These are phyloP conservation scores for Ciona savignyi DNA, from an alignment of 23 tunicate genomes.

Conservation along the genomic window DNA sequence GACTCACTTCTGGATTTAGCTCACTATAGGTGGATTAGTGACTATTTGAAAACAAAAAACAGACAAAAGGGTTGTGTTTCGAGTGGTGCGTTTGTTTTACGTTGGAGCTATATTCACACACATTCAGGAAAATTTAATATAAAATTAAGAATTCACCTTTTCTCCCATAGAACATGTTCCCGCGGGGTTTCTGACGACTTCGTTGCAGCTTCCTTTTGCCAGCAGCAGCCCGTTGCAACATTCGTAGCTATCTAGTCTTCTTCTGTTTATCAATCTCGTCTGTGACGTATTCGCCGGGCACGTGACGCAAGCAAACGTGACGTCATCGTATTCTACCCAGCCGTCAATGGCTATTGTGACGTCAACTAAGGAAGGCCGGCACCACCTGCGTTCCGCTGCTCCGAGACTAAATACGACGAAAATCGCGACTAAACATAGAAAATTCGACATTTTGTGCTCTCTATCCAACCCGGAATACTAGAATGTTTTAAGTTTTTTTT, in stretches of 20 bases:
- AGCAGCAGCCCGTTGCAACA: conserved; percentile 40
- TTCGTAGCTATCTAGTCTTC: conserved; percentile 16
- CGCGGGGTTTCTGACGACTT: neutral
- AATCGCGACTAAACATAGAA: too few species aligned
- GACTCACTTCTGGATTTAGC: too few species aligned
- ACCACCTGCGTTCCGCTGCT: conserved; percentile 41
- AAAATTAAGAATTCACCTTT: conserved; percentile 21
- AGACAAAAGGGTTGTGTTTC: too few species aligned
- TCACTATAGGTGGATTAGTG: too few species aligned
- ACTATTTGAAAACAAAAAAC: too few species aligned
- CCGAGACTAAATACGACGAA: neutral
- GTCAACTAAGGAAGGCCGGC: conserved; percentile 12
- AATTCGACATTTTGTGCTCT: too few species aligned
- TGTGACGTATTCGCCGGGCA: conserved; percentile 20
- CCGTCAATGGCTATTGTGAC: conserved; percentile 12
- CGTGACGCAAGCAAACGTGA: conserved; percentile 14
- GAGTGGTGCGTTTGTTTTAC: too few species aligned
- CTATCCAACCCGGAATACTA: too few species aligned
- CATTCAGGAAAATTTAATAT: too few species aligned
- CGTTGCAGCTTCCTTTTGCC: conserved; percentile 24
- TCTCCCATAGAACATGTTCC: conserved; percentile 23
- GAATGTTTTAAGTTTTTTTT: too few species aligned
- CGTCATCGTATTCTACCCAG: conserved; percentile 47
- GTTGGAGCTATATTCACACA: too few species aligned
- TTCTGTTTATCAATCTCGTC: conserved; percentile 7